phyloP scores from a whole-genome alignment of 2,797 vertebrate species.

The Fundulus diaphanus region DNA sequence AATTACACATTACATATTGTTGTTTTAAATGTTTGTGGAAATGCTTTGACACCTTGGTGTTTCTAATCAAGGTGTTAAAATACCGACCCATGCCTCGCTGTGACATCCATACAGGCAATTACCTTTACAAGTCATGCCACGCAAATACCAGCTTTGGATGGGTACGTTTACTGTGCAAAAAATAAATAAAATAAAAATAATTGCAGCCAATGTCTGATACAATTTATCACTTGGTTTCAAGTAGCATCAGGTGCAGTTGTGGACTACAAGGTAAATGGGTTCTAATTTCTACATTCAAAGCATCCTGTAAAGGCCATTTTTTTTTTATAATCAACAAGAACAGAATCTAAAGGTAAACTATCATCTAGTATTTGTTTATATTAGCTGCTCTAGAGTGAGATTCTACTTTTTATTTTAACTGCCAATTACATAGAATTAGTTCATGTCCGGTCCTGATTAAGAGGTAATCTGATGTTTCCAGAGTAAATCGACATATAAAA shows the following conservation, averaged over 20 bases:
- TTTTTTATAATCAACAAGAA: constrained; percentile 23
- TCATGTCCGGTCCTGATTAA: constrained; percentile 42
- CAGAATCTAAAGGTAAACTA: constrained; percentile 28
- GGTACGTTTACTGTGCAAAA: constrained; percentile 22
- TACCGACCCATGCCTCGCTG: constrained; percentile 13
- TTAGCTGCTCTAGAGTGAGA: constrained; percentile 7
- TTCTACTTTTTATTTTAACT: constrained; percentile 21
- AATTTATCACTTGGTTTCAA: neutral
- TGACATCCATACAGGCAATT: constrained; percentile 40
- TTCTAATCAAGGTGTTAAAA: neutral
- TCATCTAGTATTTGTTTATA: constrained; percentile 4
- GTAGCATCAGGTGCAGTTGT: constrained; percentile 28
- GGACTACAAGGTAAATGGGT: constrained; percentile 46
- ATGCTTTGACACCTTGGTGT: neutral
- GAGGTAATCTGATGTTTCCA: constrained; percentile 36
- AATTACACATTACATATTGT: neutral
- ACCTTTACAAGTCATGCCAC: constrained; percentile 33
- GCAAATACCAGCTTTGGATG: constrained; percentile 28
- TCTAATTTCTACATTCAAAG: constrained; percentile 46
- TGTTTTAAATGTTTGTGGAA: neutral
- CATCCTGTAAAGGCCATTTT: constrained; percentile 23
- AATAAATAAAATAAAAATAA: constrained; percentile 9
- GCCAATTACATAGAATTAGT: constrained; percentile 31
- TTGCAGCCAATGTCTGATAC: neutral
- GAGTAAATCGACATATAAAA: constrained; percentile 42